Conservation (phyloP, 2,888 invertebrate species). For the Calameuta filiformis region DNA sequence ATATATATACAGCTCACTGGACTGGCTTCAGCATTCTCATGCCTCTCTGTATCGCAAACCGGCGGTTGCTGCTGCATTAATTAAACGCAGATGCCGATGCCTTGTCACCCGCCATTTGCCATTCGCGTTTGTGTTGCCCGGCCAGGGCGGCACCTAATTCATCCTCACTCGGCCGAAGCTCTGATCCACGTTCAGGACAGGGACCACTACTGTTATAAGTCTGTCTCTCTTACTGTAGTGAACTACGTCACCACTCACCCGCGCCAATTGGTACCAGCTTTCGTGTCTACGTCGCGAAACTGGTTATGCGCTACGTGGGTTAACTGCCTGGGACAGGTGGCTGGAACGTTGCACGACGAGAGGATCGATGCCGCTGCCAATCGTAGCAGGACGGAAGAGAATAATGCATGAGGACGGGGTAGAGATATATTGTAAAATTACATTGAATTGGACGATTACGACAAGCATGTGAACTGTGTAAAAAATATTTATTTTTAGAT, state of each 20-base stretch:
- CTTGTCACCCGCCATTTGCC: slow-evolving; percentile 52
- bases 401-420: not conserved
- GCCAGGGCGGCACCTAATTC: slow-evolving; percentile 44
- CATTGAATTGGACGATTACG: not conserved
- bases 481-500: not conserved
- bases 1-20: not conserved
- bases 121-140: slow-evolving; percentile 41
- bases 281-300: slow-evolving; percentile 35
- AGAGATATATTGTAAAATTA: not conserved
- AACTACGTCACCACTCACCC: not conserved
- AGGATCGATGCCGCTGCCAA: not conserved
- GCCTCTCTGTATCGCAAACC: slow-evolving; percentile 17
- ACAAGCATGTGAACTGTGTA: not conserved
- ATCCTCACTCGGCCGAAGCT: not conserved
- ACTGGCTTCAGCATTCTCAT: slow-evolving; percentile 33
- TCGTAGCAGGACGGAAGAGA: not conserved
- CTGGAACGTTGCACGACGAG: slow-evolving; percentile 28
- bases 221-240: not conserved
- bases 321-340: slow-evolving; percentile 40
- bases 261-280: slow-evolving; percentile 24
- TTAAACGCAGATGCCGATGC: slow-evolving; percentile 54
- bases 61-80: slow-evolving; percentile 43
- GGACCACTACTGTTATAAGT: not conserved
- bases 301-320: slow-evolving; percentile 40
- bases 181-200: not conserved